These are phyloP conservation scores for Nasonia vitripennis DNA, from an alignment of 1,140 invertebrate genomes.

Conservation along the genomic window DNA sequence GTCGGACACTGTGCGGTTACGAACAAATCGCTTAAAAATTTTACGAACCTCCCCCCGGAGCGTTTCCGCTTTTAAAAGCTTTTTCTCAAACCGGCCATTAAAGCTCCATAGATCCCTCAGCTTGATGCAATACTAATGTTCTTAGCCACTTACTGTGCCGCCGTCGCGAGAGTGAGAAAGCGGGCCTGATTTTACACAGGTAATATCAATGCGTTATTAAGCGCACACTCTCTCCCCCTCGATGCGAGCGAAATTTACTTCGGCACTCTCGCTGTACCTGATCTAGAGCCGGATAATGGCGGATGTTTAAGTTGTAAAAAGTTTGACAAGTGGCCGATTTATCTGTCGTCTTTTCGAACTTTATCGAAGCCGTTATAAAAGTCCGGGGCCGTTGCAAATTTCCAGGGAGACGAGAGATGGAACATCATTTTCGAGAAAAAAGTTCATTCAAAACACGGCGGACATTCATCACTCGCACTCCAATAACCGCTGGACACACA, in stretches of 20 bases:
- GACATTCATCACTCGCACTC: neutral
- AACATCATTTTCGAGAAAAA: neutral
- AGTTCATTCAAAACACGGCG: neutral
- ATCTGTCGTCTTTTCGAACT: neutral
- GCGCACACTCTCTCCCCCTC: neutral
- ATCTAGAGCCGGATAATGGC: neutral
- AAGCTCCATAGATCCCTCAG: slow-evolving; percentile 56
- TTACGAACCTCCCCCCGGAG: slow-evolving; percentile 63
- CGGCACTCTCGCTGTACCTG: neutral
- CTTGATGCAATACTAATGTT: slow-evolving; percentile 61
- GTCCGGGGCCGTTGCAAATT: neutral
- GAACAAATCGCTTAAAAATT: slow-evolving; percentile 69
- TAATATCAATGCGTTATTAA: slow-evolving; percentile 42
- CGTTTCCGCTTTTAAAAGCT: slow-evolving; percentile 64
- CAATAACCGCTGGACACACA: neutral
- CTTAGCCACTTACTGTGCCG: slow-evolving; percentile 62
- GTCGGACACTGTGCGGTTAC: slow-evolving; percentile 19
- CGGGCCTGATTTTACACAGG: slow-evolving; percentile 14
- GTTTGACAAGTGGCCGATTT: neutral
- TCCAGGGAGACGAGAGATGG: neutral
- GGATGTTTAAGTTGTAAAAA: neutral
- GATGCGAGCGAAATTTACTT: slow-evolving; percentile 6
- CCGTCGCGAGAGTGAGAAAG: neutral
- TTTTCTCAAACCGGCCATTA: slow-evolving; percentile 66
- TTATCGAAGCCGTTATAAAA: neutral